phyloP scores from a whole-genome alignment of 2,113 vertebrate species.

The Corvus cornix region DNA sequence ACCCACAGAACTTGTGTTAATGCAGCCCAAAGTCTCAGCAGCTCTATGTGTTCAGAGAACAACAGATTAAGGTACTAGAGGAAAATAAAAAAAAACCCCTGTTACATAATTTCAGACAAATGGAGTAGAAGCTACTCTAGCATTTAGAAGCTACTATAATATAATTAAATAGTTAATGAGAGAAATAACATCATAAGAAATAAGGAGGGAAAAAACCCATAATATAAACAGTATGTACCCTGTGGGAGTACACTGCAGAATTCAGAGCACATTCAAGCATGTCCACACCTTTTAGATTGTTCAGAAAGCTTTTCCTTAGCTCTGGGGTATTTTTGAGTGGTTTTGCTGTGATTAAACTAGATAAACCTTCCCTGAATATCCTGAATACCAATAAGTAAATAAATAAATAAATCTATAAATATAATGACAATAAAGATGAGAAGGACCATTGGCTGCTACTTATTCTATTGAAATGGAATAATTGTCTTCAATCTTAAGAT shows the following conservation, averaged over 20 bases:
- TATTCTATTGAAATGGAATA: background rate
- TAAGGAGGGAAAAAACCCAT: background rate
- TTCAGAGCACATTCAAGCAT: background rate
- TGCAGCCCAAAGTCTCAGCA: background rate
- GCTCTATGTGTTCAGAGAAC: background rate
- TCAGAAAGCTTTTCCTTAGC: background rate
- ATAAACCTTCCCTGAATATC: background rate
- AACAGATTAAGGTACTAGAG: background rate
- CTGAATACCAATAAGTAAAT: background rate
- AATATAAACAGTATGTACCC: background rate
- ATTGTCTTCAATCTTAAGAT: background rate
- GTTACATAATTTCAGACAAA: background rate
- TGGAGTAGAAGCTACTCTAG: background rate
- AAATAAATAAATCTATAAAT: background rate
- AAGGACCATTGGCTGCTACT: accelerated
- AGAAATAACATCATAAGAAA: background rate
- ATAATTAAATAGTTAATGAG: background rate
- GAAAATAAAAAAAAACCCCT: background rate
- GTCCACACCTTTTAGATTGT: background rate
- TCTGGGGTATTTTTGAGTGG: background rate
- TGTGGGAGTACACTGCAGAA: background rate
- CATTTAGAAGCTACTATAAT: background rate
- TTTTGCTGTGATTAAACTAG: background rate
- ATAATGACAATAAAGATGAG: background rate
- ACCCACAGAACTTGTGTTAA: background rate